These are phyloP conservation scores for Mesembrinibis cayennensis DNA, from an alignment of 2,113 vertebrate genomes.

Conservation along the genomic window DNA sequence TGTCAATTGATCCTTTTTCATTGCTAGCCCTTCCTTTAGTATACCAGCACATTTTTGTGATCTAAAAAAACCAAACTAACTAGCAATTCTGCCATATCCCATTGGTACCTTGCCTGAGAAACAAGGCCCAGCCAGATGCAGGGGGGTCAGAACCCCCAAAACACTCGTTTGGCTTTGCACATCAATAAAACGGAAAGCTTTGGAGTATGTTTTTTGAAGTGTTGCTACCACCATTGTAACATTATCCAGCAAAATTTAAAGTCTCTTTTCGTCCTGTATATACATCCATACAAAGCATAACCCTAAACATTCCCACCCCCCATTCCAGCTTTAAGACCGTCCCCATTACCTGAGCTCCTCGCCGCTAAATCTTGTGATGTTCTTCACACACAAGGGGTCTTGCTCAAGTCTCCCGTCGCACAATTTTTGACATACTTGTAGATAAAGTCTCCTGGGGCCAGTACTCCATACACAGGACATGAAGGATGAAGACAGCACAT, in stretches of 20 bases:
- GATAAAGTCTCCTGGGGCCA: neutral
- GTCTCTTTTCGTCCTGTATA: neutral
- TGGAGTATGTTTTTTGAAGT: neutral
- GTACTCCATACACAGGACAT: accelerated
- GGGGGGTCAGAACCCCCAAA: neutral
- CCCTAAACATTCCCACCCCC: neutral
- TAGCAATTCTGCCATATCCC: neutral
- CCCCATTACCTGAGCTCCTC: neutral
- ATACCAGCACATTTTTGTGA: neutral
- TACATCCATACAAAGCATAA: neutral
- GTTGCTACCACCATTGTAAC: neutral
- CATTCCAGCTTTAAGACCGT: accelerated
- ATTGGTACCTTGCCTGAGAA: neutral
- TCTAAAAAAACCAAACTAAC: neutral
- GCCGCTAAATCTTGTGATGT: accelerated
- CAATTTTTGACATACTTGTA: neutral
- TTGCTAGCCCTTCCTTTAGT: neutral
- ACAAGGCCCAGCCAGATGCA: neutral
- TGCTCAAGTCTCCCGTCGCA: neutral
- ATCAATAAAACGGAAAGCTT: neutral
- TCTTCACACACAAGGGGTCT: neutral
- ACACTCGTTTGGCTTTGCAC: neutral
- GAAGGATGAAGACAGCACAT: neutral
- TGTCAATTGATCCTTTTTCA: neutral
- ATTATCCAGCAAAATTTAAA: neutral